A percentile compares a stretch with the other conserved stretches of the same genome.
phyloP scores from a whole-genome alignment of 2,797 vertebrate species.

The Pipistrellus pygmaeus region DNA sequence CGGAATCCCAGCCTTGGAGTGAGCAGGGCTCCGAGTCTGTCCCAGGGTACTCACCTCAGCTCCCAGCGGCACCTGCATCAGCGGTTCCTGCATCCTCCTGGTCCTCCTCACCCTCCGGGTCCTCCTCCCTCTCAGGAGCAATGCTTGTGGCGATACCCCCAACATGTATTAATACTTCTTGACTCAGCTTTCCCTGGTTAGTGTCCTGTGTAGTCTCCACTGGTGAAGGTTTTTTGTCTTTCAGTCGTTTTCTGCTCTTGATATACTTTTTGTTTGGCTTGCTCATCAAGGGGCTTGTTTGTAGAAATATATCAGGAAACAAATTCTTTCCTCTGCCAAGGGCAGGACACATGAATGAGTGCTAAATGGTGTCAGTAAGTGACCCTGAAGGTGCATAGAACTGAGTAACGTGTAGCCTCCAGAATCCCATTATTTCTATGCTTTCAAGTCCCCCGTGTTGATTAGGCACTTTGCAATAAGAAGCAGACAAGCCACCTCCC shows the following conservation, averaged over 20 bases:
- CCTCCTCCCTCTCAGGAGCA: background rate
- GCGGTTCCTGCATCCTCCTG: background rate
- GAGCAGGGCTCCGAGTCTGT: background rate
- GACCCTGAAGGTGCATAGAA: background rate
- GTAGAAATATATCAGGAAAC: constrained; percentile 25
- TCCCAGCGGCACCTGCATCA: background rate
- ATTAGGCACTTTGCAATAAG: background rate
- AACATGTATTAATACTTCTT: background rate
- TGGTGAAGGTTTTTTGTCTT: background rate
- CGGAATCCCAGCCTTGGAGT: background rate
- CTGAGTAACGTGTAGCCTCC: background rate
- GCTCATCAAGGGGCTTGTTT: background rate
- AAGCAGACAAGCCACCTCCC: background rate
- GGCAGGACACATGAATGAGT: background rate
- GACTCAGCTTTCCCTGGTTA: background rate
- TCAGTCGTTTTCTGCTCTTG: background rate
- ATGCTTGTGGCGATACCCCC: background rate
- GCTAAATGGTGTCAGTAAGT: background rate
- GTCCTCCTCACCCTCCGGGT: background rate
- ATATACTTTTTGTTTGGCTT: background rate
- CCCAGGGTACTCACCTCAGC: background rate
- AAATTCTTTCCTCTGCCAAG: background rate
- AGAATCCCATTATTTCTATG: background rate
- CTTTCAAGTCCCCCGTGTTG: background rate
- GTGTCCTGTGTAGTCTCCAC: background rate